Evolutionary conservation across 2,113 vertebrate species (phyloP), one percentile per base, ranked within the genome.

Genomic region (Reinhardtius hippoglossoides): DNA sequence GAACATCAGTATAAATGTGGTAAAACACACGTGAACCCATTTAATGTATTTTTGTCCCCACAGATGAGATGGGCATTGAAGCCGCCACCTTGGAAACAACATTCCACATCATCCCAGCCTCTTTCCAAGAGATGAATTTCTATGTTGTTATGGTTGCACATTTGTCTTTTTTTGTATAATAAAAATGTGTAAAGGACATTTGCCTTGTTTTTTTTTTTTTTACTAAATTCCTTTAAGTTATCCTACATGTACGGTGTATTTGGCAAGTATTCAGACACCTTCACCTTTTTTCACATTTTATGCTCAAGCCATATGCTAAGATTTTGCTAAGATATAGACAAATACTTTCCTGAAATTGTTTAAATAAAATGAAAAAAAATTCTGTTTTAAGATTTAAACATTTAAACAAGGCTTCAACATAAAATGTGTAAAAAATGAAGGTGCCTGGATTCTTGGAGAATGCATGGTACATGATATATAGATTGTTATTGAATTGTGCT

Each of bases 171-270:
- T 81, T 89, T 92, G 40, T 82, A 21, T 88, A 88, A 85, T 80
- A 89, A 91, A 91, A 86, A 87, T 73, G 59, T 74, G 21, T 89
- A n/a, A 89, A 76, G 73, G 44, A 7, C 13, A 60, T 59, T 71
- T 71, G 24, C 42, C 40, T 67, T 44, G 1, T 15, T 6, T 46
- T 31, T 31, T 4, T 27, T 31, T 31, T 7, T 46, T 46, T 15
- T 6, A 56, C 9, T 40, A 2, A 27, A 27, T 21, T 56, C 3
- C 18, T 56, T 9, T 46, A 0, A 21, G 3, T 23, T 42, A 13
- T 60, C 35, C 15, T 67, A 9, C 5, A 54, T n/a, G 50, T 21
- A 13, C 42, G 1, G 27, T 6, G 27, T 31, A 31, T 31, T 31
- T 6, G 27, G 27, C 6, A 31, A 31, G 5, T 31, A 31, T 31